A percentile compares a stretch with the other conserved stretches of the same genome.
Conservation (phyloP, 1,140 invertebrate genomes). For the Nephila pilipes region DNA sequence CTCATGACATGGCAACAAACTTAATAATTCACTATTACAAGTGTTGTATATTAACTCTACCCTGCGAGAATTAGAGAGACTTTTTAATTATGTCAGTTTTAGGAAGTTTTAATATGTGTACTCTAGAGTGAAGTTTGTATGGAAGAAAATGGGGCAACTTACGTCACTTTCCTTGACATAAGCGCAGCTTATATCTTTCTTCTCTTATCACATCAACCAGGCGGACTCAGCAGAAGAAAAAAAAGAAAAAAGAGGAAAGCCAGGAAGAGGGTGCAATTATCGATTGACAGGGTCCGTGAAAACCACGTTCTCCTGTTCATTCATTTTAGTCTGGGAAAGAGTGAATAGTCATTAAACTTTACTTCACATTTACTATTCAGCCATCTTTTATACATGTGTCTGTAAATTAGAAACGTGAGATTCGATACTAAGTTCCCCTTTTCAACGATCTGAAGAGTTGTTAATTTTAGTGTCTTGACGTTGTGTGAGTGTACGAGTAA, state of each 20-base stretch:
- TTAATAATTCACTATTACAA: too few species aligned
- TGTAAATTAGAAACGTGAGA: background rate
- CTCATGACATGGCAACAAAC: too few species aligned
- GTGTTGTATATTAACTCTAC: too few species aligned
- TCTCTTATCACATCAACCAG: background rate
- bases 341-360: conserved; percentile 9
- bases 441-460: background rate
- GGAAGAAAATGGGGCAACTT: background rate
- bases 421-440: background rate
- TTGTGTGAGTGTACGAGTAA: too few species aligned
- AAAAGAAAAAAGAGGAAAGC: background rate
- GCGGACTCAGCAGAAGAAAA: background rate
- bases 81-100: too few species aligned
- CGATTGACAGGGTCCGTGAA: conserved; percentile 26
- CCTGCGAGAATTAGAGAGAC: too few species aligned
- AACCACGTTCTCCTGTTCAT: conserved; percentile 6
- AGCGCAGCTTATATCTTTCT: background rate
- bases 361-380: background rate
- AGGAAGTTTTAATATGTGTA: too few species aligned
- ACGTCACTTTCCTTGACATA: background rate
- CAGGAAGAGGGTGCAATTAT: conserved; percentile 11
- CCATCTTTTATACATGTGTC: background rate
- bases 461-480: background rate
- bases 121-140: too few species aligned
- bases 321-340: background rate